These are phyloP conservation scores for Podilymbus podiceps DNA, from an alignment of 2,113 vertebrate species.

Conservation along the genomic window DNA sequence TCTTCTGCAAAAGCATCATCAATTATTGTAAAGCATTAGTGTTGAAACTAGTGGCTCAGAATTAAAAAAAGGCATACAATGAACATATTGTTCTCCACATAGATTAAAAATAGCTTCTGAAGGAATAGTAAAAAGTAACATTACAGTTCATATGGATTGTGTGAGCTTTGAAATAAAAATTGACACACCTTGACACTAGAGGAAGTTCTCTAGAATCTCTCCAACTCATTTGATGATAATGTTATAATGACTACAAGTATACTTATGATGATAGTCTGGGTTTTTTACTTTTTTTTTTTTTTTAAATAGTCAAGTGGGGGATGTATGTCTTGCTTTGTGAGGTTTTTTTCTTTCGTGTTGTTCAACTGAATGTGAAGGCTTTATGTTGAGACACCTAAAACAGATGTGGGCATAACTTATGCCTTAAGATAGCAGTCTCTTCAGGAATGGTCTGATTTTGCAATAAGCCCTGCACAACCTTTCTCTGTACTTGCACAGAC, in stretches of 20 bases:
- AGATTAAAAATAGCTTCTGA: neutral
- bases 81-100: neutral
- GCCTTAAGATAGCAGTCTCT: neutral
- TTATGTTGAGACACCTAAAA: neutral
- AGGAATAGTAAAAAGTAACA: slow-evolving; percentile 31
- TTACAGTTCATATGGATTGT: neutral
- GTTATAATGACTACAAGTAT: neutral
- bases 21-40: neutral
- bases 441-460: neutral
- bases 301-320: neutral
- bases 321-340: neutral
- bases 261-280: neutral
- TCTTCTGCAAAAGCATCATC: neutral
- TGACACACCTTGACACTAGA: neutral
- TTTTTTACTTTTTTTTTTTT: neutral
- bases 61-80: slow-evolving; percentile 25
- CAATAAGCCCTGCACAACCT: neutral
- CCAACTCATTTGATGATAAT: neutral
- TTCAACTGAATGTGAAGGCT: neutral
- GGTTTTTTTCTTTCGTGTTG: neutral
- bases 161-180: neutral
- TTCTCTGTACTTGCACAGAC: neutral
- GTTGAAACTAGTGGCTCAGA: neutral
- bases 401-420: neutral
- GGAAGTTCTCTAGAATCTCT: neutral